Evolutionary conservation across 2,888 invertebrate genomes (phyloP).

Genomic region (Mythimna impura): DNA sequence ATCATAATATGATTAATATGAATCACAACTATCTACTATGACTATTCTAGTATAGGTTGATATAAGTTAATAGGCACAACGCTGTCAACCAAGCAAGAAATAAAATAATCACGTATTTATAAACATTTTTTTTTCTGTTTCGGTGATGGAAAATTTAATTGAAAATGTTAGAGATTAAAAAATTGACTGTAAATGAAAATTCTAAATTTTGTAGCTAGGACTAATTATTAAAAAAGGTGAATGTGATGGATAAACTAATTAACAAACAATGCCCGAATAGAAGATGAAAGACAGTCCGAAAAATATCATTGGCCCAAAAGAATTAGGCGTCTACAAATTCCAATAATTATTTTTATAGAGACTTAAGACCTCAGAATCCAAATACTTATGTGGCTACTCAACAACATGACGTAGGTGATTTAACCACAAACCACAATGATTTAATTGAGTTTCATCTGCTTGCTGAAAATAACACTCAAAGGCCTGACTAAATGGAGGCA

Average conservation of each 20-base stretch:
- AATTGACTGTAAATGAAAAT: neutral
- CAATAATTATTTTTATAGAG: neutral
- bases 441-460: constrained; percentile 21
- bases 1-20: neutral
- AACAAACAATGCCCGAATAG: neutral
- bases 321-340: neutral
- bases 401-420: constrained; percentile 24
- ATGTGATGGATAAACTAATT: neutral
- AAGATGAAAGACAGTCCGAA: neutral
- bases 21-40: too few species aligned
- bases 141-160: neutral
- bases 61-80: neutral
- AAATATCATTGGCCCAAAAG: neutral
- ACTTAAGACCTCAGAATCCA: neutral
- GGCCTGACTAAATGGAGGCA: neutral
- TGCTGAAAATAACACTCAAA: constrained; percentile 15
- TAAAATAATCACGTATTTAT: neutral
- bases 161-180: too few species aligned
- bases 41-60: neutral
- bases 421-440: constrained; percentile 25
- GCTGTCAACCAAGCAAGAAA: neutral
- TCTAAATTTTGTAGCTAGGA: neutral
- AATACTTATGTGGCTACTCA: constrained; percentile 9
- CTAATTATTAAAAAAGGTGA: neutral
- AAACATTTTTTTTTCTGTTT: neutral